A percentile compares a stretch with the other conserved stretches of the same genome.
Conservation (phyloP, 2,797 vertebrate species). For the Molothrus ater region DNA sequence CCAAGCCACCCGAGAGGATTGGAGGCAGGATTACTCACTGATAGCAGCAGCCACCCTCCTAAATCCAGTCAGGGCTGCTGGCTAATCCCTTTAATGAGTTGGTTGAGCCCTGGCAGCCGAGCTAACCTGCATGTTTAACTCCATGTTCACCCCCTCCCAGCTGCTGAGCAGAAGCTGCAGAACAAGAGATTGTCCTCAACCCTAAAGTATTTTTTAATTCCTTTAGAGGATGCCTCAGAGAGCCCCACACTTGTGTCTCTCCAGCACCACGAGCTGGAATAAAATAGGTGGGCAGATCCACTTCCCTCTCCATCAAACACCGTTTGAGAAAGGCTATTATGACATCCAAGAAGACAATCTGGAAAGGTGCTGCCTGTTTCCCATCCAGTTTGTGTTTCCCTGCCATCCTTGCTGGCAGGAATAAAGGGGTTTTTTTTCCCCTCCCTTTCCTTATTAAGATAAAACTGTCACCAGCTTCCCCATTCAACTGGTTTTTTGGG, state of each 20-base stretch:
- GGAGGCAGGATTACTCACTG: slow-evolving; percentile 39
- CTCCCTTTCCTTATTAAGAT: slow-evolving; percentile 35
- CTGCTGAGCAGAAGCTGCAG: neutral
- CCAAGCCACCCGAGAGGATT: slow-evolving; percentile 11
- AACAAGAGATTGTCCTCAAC: neutral
- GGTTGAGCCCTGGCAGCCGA: slow-evolving; percentile 11
- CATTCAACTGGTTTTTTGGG: slow-evolving; percentile 41
- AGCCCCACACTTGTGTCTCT: rapidly evolving
- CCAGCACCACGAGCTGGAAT: neutral
- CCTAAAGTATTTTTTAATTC: neutral
- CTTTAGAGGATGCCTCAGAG: neutral
- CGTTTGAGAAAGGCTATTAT: neutral
- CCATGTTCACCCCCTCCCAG: neutral
- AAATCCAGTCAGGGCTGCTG: slow-evolving; percentile 35
- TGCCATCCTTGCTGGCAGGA: neutral
- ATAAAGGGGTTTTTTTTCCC: neutral
- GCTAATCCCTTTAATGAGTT: slow-evolving; percentile 55
- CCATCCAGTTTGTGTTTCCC: neutral
- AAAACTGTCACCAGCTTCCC: slow-evolving; percentile 56
- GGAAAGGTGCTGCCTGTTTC: neutral
- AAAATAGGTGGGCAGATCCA: neutral
- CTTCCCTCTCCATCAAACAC: neutral
- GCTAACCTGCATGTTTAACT: neutral
- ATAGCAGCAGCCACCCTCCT: slow-evolving; percentile 24
- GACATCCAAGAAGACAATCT: neutral